Base-by-base conservation (phyloP, 2,113 vertebrate genomes). In the Lonchura striata region DNA sequence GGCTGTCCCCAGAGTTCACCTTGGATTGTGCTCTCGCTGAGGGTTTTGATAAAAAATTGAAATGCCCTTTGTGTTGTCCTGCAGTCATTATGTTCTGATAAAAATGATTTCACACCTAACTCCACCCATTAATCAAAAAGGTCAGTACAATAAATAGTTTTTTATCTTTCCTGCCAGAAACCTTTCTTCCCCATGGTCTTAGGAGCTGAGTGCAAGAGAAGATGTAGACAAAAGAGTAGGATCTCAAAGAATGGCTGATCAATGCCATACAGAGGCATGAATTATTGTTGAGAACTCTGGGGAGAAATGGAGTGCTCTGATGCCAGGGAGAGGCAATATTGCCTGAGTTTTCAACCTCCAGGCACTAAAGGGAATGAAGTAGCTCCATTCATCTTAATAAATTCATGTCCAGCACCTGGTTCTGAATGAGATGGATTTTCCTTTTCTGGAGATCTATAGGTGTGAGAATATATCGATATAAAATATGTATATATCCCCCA, bases 1-100 rank as follows among this genome's bases (percentile, higher is more conserved):
- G 49, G 53, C 19, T 93, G 90, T 87, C 78, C 90, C 74, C 52
- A 12, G 1, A 19, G 50, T 85, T 88, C 71, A 87, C 66, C 53
- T 59, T 65, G 85, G 71, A 41, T 65, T 50, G 52, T 33, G 75
- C 33, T 85, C 70, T 57, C 44, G 3, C 41, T 19, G 41, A 70
- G 88, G 82, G 76, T 42, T 91, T 90, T 57, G 88, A 86, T 80
- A 82, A 93, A 90, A 87, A 90, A 90, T 82, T 39, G 47, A 92
- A 82, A 76, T 77, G 88, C 66, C 90, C 76, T 92, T 95, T 94
- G 92, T 86, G 75, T 92, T 94, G 82, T 57, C 88, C 66, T 81
- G 68, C 66, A 17, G 88, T 65, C 63, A 22, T 93, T 82, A 63
- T 28, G n/a, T 82, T 92, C 66, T 63, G 75, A 71, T 71, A 60